Conservation (phyloP, 2,888 invertebrate genomes). For the Oscheius sp. region DNA sequence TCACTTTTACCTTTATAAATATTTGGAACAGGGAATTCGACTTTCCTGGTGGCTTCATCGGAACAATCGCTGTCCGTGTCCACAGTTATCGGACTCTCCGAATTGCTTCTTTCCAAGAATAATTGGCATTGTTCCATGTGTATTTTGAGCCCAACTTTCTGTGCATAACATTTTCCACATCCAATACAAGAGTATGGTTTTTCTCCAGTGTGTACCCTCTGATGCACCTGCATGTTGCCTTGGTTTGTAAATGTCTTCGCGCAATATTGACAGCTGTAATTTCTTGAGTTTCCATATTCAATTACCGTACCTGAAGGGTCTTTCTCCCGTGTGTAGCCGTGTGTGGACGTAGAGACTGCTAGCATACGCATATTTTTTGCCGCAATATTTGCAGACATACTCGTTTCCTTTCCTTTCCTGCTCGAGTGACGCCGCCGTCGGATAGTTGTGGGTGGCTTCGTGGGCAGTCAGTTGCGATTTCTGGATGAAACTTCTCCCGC, state of each 20-base stretch:
- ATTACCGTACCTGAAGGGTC: constrained; percentile 32
- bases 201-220: constrained; percentile 57
- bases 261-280: constrained; percentile 65
- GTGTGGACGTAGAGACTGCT: constrained; percentile 71
- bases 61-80: constrained; percentile 39
- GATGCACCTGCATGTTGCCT: constrained; percentile 66
- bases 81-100: constrained; percentile 42
- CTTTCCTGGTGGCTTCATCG: constrained; percentile 16
- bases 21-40: constrained; percentile 22
- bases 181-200: constrained; percentile 67
- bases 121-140: constrained; percentile 70
- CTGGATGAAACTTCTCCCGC: constrained; percentile 70
- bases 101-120: constrained; percentile 35
- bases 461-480: constrained; percentile 73
- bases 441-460: constrained; percentile 67
- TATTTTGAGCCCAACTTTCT: constrained; percentile 69
- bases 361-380: constrained; percentile 71
- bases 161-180: constrained; percentile 69
- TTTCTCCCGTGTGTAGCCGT: constrained; percentile 71
- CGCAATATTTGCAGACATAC: constrained; percentile 68
- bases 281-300: background rate
- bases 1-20: constrained; percentile 26
- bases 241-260: constrained; percentile 69
- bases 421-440: background rate
- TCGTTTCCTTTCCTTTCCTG: constrained; percentile 41